Percentiles rank a stretch among this genome's conserved stretches.
phyloP scores from a whole-genome alignment of 2,888 invertebrate genomes.

The Steromphala cineraria region DNA sequence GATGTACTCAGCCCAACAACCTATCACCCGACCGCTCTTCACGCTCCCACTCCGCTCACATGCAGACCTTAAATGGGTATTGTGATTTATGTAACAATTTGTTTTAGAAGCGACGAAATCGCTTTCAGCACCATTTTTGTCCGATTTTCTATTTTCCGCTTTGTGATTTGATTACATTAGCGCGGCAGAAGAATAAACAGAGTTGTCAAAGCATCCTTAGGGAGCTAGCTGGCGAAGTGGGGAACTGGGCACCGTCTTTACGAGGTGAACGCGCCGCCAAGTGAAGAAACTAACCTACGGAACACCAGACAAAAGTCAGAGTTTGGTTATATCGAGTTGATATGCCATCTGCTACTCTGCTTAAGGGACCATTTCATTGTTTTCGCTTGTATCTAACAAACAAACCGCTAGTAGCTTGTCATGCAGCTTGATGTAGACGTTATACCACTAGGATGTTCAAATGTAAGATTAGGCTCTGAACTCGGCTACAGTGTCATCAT shows the following conservation, averaged over 20 bases:
- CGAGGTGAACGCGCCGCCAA: background rate
- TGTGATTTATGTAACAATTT: slow-evolving; percentile 10
- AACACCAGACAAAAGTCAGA: no score
- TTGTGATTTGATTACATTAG: slow-evolving; percentile 1
- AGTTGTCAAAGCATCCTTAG: background rate
- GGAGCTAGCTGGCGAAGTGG: background rate
- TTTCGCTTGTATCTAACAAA: no score
- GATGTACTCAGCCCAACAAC: no score
- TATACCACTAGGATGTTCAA: no score
- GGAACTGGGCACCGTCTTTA: background rate
- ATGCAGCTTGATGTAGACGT: no score
- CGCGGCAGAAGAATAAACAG: slow-evolving; percentile 8
- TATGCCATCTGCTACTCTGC: no score
- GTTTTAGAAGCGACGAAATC: background rate
- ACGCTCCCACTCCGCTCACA: background rate
- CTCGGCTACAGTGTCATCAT: no score
- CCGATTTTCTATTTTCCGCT: slow-evolving; percentile 6
- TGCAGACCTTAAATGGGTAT: background rate
- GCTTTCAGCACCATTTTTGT: slow-evolving; percentile 2
- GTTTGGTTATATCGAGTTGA: no score
- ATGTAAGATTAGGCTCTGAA: no score
- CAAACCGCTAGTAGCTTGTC: no score
- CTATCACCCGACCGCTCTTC: background rate
- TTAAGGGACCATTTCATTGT: no score
- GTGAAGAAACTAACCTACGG: no score